These are phyloP conservation scores for Pagetopsis macropterus DNA, from an alignment of 2,797 vertebrate genomes.

Conservation along the genomic window DNA sequence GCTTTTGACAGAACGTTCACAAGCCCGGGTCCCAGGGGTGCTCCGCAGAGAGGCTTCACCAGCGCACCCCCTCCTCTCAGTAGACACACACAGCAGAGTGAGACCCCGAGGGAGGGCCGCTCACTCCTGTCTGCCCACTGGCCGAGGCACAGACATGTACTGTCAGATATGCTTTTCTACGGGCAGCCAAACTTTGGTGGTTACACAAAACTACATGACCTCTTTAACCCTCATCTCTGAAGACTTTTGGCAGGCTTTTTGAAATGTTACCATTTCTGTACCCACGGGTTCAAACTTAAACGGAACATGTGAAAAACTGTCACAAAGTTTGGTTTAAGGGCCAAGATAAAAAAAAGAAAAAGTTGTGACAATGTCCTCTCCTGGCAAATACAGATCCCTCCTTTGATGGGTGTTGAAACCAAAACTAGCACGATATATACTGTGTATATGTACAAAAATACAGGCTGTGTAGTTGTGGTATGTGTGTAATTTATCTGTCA, in stretches of 20 bases:
- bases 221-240: conserved; percentile 36
- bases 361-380: conserved; percentile 36
- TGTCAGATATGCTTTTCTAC: conserved; percentile 73
- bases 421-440: conserved; percentile 27
- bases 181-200: conserved; percentile 56
- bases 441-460: too few species aligned
- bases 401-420: conserved; percentile 29
- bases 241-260: conserved; percentile 48
- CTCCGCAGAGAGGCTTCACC: conserved; percentile 54
- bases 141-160: conserved; percentile 61
- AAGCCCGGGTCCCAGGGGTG: conserved; percentile 54
- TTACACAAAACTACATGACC: conserved; percentile 58
- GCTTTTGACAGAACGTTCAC: conserved; percentile 63
- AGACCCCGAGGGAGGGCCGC: conserved; percentile 61
- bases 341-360: conserved; percentile 25
- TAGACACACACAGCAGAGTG: conserved; percentile 59
- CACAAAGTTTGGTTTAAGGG: conserved; percentile 39
- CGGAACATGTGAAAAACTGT: conserved; percentile 37
- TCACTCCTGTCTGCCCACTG: conserved; percentile 63
- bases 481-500: too few species aligned
- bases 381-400: conserved; percentile 21
- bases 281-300: conserved; percentile 18
- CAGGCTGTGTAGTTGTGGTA: conserved; percentile 18
- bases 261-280: conserved; percentile 26
- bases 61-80: conserved; percentile 60